phyloP scores from a whole-genome alignment of 2,888 invertebrate genomes.

The Isoperla grammatica region DNA sequence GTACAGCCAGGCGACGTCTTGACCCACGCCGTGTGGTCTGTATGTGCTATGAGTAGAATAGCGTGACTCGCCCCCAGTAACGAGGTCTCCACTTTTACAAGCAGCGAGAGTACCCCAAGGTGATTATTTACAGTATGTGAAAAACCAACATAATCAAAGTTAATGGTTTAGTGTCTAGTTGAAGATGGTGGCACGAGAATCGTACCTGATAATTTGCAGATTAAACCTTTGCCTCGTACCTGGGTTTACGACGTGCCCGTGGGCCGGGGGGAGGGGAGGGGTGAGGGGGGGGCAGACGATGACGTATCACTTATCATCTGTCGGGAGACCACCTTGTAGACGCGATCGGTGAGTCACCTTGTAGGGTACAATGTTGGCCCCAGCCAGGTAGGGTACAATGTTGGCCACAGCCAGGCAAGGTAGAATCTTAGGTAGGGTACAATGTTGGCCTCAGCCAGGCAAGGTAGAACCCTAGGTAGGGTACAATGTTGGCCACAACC shows the following conservation, averaged over 20 bases:
- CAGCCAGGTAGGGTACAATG: no score
- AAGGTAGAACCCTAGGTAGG: no score
- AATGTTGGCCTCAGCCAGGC: neutral
- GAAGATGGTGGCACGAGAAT: constrained; percentile 9
- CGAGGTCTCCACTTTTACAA: neutral
- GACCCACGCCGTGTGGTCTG: no score
- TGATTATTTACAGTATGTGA: constrained; percentile 13
- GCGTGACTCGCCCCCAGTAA: neutral
- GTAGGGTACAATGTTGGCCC: neutral
- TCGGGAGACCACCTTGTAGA: neutral
- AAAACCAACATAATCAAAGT: constrained; percentile 16
- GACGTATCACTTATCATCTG: neutral
- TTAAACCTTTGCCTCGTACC: constrained; percentile 6
- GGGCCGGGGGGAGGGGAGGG: neutral
- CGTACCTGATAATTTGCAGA: constrained; percentile 14
- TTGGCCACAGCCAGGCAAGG: no score
- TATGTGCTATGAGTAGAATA: no score
- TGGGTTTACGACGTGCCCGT: constrained; percentile 1
- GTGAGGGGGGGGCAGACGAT: neutral
- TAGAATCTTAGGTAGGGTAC: no score
- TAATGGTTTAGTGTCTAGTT: constrained; percentile 11
- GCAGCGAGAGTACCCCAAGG: neutral
- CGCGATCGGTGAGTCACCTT: neutral
- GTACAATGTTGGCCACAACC: no score
- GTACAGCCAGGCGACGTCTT: no score